These are phyloP conservation scores for Heliconius eleuchia DNA, from an alignment of 1,140 invertebrate species.

Conservation along the genomic window DNA sequence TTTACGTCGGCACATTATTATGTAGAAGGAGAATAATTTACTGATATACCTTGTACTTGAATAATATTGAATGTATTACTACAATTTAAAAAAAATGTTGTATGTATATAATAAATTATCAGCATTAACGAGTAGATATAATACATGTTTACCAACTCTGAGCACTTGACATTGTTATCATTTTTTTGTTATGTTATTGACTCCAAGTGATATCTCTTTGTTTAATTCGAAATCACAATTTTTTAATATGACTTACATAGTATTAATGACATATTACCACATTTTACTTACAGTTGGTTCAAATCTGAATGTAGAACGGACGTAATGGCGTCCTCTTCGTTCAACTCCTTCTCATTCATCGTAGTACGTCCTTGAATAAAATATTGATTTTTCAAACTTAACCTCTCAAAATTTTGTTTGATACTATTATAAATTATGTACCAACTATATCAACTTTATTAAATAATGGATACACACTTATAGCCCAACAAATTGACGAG, in stretches of 20 bases:
- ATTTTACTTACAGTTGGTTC: background rate
- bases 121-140: constrained; percentile 38
- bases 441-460: too few species aligned
- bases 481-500: background rate
- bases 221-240: constrained; percentile 25
- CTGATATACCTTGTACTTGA: constrained; percentile 21
- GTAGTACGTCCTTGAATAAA: background rate
- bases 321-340: background rate
- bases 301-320: background rate
- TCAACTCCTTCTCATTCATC: background rate
- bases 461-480: background rate
- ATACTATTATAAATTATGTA: too few species aligned
- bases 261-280: background rate
- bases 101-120: constrained; percentile 29
- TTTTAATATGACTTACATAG: background rate
- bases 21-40: constrained; percentile 32
- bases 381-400: background rate
- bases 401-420: too few species aligned
- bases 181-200: constrained; percentile 57
- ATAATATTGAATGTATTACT: constrained; percentile 33
- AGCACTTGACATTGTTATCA: constrained; percentile 67
- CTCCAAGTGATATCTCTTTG: constrained; percentile 40
- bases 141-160: constrained; percentile 34
- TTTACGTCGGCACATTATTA: constrained; percentile 25
- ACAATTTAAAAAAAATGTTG: constrained; percentile 24